These are phyloP conservation scores for Caenorhabditis becei DNA, from an alignment of 2,888 invertebrate species.

Conservation along the genomic window DNA sequence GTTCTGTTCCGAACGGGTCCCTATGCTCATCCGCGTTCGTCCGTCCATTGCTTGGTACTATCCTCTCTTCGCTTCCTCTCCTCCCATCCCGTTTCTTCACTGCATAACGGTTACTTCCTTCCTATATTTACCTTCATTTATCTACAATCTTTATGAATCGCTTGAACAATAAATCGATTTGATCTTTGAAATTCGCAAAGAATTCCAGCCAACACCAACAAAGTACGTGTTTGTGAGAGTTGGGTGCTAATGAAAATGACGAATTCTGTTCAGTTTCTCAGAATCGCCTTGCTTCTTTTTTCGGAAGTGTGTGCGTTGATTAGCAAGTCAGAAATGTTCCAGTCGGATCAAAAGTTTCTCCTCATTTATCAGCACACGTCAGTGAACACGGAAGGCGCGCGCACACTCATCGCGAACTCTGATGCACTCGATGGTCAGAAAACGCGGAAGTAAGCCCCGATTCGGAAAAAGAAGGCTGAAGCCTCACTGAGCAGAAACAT, in stretches of 20 bases:
- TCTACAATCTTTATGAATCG: slow-evolving; percentile 36
- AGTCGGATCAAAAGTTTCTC: not conserved
- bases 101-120: slow-evolving; percentile 28
- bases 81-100: not conserved
- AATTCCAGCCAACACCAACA: not conserved
- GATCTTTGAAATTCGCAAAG: not conserved
- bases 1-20: slow-evolving; percentile 20
- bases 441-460: slow-evolving; percentile 14
- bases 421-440: not conserved
- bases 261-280: not conserved
- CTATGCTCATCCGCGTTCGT: slow-evolving; percentile 7
- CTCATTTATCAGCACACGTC: not conserved
- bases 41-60: slow-evolving; percentile 26
- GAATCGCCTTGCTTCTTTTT: not conserved
- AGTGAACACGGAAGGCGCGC: not conserved
- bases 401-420: not conserved
- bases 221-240: not conserved
- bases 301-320: not conserved
- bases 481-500: not conserved
- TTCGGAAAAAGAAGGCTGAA: not conserved
- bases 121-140: not conserved
- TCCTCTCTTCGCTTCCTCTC: slow-evolving; percentile 13
- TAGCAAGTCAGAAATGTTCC: not conserved
- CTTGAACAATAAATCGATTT: slow-evolving; percentile 41
- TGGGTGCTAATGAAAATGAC: not conserved